These are phyloP conservation scores for Callipepla squamata DNA, from an alignment of 2,113 vertebrate genomes.

Conservation along the genomic window DNA sequence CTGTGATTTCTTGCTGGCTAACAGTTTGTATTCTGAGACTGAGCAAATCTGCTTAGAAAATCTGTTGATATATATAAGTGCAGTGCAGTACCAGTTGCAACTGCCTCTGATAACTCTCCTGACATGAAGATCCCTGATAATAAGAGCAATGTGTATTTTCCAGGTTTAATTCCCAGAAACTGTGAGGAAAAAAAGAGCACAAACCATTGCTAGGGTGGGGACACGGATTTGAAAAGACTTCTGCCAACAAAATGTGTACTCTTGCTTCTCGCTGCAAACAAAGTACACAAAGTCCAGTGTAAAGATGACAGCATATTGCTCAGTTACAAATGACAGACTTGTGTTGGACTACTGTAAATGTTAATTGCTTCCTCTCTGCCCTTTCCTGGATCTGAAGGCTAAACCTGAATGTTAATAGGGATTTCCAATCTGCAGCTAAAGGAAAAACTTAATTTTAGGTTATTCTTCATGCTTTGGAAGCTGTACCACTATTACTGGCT, in stretches of 20 bases:
- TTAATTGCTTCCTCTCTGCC: not conserved
- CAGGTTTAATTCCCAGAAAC: not conserved
- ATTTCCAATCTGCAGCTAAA: not conserved
- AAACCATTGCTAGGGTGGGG: not conserved
- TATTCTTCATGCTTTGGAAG: not conserved
- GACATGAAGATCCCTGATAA: not conserved
- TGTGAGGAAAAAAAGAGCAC: too few relatives aligned
- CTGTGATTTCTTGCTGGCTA: not conserved
- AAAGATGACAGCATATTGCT: not conserved
- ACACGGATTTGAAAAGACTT: not conserved
- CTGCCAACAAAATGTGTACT: not conserved
- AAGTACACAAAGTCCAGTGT: not conserved
- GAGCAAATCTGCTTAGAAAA: not conserved
- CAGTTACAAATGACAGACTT: not conserved
- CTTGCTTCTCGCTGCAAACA: not conserved
- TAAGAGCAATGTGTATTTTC: not conserved
- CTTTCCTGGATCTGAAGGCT: not conserved
- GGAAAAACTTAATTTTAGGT: not conserved
- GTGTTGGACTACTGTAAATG: not conserved
- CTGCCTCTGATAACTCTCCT: not conserved
- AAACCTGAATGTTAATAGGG: not conserved
- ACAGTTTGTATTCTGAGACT: not conserved
- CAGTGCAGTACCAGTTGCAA: accelerated
- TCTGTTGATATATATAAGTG: not conserved
- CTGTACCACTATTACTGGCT: not conserved